phyloP scores from a whole-genome alignment of 2,888 invertebrate genomes.

The Mesoligia furuncula region DNA sequence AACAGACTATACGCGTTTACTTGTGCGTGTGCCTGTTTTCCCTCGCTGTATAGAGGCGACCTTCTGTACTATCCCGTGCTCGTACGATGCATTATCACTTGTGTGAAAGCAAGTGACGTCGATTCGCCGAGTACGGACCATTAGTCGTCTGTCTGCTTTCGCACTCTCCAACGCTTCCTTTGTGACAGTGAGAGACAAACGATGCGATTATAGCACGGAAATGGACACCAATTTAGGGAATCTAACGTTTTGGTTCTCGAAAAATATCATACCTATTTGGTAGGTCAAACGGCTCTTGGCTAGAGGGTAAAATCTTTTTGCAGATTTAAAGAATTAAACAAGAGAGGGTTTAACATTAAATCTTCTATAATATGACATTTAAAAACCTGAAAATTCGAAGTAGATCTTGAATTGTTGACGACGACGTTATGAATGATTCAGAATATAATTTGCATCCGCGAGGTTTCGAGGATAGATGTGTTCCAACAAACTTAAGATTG shows the following conservation, averaged over 20 bases:
- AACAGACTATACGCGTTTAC: neutral
- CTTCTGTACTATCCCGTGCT: conserved; percentile 21
- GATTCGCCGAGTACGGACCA: conserved; percentile 72
- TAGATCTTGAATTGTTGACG: neutral
- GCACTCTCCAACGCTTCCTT: conserved; percentile 75
- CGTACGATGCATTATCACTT: conserved; percentile 68
- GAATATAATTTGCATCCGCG: neutral
- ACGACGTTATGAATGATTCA: neutral
- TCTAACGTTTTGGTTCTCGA: conserved; percentile 53
- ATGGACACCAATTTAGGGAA: conserved; percentile 74
- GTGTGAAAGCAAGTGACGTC: conserved; percentile 70
- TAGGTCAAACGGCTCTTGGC: conserved; percentile 18
- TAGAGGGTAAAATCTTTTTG: neutral
- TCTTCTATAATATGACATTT: neutral
- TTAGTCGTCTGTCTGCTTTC: conserved; percentile 76
- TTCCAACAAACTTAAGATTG: neutral
- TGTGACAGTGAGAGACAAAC: conserved; percentile 79
- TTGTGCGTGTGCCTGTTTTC: neutral
- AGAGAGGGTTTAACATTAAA: neutral
- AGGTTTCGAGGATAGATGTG: neutral
- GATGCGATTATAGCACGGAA: conserved; percentile 75
- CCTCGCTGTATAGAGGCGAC: neutral
- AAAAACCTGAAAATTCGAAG: neutral
- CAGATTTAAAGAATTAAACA: neutral
- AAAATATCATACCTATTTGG: conserved; percentile 44